Evolutionary conservation across 2,113 vertebrate genomes (phyloP).

Genomic region (Aldabrachelys gigantea): DNA sequence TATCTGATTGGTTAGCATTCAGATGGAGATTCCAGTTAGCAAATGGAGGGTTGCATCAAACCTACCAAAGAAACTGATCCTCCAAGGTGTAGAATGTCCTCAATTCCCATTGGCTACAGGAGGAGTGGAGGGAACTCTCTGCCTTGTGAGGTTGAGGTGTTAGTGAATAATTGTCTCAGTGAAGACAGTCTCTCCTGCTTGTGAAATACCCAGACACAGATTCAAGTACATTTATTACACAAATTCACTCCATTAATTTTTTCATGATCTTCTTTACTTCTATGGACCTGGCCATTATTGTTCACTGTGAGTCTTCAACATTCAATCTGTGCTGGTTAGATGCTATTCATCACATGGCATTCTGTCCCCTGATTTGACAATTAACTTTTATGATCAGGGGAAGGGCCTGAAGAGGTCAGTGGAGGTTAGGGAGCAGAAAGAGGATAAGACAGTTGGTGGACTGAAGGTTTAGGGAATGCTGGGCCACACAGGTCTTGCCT

Average conservation of each 20-base stretch:
- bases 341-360: background rate
- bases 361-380: background rate
- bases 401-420: background rate
- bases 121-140: background rate
- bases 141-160: background rate
- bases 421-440: slow-evolving; percentile 12
- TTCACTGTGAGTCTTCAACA: slow-evolving; percentile 31
- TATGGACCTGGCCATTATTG: background rate
- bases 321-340: background rate
- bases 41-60: background rate
- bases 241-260: slow-evolving; percentile 26
- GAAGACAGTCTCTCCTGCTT: background rate
- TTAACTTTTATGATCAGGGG: background rate
- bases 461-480: background rate
- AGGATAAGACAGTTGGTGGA: background rate
- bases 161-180: background rate
- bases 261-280: slow-evolving; percentile 31
- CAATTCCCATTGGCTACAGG: background rate
- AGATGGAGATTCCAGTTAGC: background rate
- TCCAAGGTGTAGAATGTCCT: background rate
- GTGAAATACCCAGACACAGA: background rate
- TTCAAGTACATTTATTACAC: background rate
- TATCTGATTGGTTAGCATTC: background rate
- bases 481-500: accelerated
- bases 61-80: background rate